Percentiles rank a stretch among this genome's conserved stretches.
Evolutionary conservation across 2,113 vertebrate species (phyloP).

Genomic region (Chamaetylas fuelleborni): DNA sequence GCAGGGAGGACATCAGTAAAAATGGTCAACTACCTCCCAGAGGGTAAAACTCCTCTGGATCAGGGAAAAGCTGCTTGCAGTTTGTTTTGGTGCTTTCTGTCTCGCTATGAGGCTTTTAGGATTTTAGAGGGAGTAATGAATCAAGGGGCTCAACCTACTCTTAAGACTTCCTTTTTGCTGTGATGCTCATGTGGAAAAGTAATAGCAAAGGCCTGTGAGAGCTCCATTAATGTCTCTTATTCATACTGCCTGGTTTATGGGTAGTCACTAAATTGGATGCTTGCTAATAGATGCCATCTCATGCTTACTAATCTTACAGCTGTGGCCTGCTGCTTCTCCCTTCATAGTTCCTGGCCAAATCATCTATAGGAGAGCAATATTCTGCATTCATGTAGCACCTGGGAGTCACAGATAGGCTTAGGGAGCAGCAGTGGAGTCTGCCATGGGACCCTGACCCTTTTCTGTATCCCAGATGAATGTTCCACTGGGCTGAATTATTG

Average conservation of each 20-base stretch:
- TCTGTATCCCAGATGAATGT: not conserved
- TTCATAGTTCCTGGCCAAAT: not conserved
- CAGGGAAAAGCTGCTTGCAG: not conserved
- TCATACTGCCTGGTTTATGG: not conserved
- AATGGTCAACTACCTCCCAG: not conserved
- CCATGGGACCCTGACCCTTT: not conserved
- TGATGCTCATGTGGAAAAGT: not conserved
- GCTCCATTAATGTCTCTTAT: not conserved
- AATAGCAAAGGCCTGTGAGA: not conserved
- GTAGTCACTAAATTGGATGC: not conserved
- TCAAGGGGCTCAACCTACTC: not conserved
- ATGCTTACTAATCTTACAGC: not conserved
- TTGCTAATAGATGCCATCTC: not conserved
- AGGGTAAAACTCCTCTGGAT: not conserved
- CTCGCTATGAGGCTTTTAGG: not conserved
- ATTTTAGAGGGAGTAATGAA: not conserved
- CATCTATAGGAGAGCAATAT: not conserved
- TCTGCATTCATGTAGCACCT: not conserved
- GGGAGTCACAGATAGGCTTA: not conserved
- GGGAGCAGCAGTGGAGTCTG: not conserved
- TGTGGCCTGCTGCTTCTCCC: not conserved
- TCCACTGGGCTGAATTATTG: not conserved
- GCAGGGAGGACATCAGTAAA: not conserved
- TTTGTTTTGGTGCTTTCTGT: conserved; percentile 14
- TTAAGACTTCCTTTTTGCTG: not conserved